Percentiles rank a stretch among this genome's conserved stretches.
Conservation (phyloP, 2,113 vertebrate genomes). For the Trichomycterus rosablanca region DNA sequence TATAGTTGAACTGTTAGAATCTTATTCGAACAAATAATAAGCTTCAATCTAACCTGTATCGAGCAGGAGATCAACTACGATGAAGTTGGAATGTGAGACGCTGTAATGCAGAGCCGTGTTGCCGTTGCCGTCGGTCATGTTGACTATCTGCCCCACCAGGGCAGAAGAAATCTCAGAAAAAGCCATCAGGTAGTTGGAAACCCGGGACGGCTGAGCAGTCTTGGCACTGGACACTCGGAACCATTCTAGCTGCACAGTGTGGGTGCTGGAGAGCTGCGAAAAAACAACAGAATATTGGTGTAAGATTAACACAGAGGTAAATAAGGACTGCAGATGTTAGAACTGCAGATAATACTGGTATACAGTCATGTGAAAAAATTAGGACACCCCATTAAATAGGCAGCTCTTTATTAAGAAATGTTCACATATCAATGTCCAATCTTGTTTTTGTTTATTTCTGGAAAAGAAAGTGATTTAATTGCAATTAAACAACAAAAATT, state of each 20-base stretch:
- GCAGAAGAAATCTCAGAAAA: constrained; percentile 71
- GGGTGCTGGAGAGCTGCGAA: constrained; percentile 72
- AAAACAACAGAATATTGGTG: neutral
- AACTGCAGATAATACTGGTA: no score
- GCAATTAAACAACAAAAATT: no score
- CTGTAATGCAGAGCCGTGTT: constrained; percentile 96
- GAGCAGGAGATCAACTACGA: constrained; percentile 79
- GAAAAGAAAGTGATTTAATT: no score
- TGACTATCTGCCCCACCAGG: constrained; percentile 80
- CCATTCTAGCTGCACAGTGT: constrained; percentile 87
- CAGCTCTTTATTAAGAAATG: no score
- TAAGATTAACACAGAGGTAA: neutral
- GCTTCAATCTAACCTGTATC: no score
- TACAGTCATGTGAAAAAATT: no score
- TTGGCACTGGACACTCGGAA: constrained; percentile 90
- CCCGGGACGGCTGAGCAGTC: constrained; percentile 62
- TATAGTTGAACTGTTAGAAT: no score
- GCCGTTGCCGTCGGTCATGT: constrained; percentile 87
- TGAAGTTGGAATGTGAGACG: constrained; percentile 92
- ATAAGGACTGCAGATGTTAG: no score
- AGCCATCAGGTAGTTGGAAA: constrained; percentile 78
- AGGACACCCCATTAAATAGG: no score
- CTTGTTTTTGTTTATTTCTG: no score
- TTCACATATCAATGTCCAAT: no score
- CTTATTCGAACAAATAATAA: no score